Conservation (phyloP, 2,113 vertebrate species). For the Aythya baeri region DNA sequence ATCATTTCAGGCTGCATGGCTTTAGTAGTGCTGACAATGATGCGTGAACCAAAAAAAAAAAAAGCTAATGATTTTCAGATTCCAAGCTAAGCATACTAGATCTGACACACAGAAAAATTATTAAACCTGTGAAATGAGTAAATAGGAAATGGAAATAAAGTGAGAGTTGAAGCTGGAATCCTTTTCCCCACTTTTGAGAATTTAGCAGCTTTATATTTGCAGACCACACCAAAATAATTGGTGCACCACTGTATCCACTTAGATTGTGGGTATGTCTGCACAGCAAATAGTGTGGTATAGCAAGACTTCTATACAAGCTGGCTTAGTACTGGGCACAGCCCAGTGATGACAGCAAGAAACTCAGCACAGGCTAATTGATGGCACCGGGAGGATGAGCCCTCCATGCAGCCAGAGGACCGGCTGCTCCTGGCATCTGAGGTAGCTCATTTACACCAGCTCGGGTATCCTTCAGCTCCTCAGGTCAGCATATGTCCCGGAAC, state of each 20-base stretch:
- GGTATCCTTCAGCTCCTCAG: not conserved
- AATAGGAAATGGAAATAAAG: not conserved
- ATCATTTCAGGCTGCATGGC: not conserved
- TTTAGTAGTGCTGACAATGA: slow-evolving; percentile 2
- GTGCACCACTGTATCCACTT: not conserved
- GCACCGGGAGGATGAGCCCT: not conserved
- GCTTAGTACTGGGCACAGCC: not conserved
- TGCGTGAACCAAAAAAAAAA: not conserved
- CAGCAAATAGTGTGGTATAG: not conserved
- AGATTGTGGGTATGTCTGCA: not conserved
- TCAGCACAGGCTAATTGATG: not conserved
- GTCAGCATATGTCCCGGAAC: not conserved
- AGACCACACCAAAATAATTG: rapidly evolving
- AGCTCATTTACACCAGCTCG: not conserved
- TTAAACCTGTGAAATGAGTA: not conserved
- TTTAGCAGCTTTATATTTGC: not conserved
- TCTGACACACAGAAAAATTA: not conserved
- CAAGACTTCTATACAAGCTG: not conserved
- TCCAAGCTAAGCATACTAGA: not conserved
- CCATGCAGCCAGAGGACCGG: not conserved
- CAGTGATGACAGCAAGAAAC: slow-evolving; percentile 28
- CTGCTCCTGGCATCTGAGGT: not conserved
- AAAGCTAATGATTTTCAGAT: not conserved
- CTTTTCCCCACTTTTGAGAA: not conserved
- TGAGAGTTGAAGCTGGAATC: not conserved